Evolutionary conservation across 2,888 invertebrate species (phyloP), one percentile per base, ranked within the genome.

Genomic region (Lumbricus terrestris): DNA sequence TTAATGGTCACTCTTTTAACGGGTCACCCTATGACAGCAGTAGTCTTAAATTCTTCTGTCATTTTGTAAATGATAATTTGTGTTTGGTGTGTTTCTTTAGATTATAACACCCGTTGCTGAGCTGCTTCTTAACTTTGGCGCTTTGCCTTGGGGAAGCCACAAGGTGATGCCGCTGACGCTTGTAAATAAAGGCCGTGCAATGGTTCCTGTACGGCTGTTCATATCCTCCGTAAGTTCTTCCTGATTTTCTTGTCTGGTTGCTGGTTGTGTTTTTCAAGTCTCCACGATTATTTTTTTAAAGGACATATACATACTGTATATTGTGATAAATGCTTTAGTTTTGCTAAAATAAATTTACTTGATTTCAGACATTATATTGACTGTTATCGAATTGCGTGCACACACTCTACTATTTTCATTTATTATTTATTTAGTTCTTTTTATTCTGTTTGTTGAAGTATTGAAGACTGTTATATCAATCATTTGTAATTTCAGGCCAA

Each of bases 161-260:
- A 91, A 90, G 88, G 92, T 92, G 69, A 92, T 92, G 90, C 92
- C 93, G 18, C 89, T 94, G 40, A 91, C 91, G 42, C 91, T 94
- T 42, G 90, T 92, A 54, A 94, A 94, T 91, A 89, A 92, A n/a
- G 93, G 93, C 15, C 92, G 92, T 33, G 93, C 93, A 38, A 92
- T 92, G 15, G 92, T 94, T 3, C 94, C 94, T 20, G 91, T 94
- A 15, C 47, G 94, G 82, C 92, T 94, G 15, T 92, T 93, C 89
- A 93, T 94, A 35, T 92, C 92, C 18, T 69, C 91, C 2, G 94
- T 94, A 33, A 90, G 82, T 82, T 37, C 29, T 40, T 29, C 37
- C 6, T 33, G 40, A n/a, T 85, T 23, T 13, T 35, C 23, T 29
- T 6, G 38, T 88, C 40, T 89, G 18, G 34, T 35, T 33, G n/a